Conservation (phyloP, 2,888 invertebrate genomes). For the Chorisops tibialis region DNA sequence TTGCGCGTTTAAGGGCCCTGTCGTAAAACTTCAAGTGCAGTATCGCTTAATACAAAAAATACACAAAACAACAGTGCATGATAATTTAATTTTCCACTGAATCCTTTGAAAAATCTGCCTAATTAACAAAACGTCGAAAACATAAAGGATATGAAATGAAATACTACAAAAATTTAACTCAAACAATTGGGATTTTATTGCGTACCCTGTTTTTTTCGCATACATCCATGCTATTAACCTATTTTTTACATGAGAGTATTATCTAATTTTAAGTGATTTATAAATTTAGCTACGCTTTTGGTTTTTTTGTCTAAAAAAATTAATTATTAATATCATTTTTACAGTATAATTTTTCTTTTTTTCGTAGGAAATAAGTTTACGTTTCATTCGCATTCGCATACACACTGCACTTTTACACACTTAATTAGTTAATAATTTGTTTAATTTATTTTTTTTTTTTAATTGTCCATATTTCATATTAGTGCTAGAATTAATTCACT, state of each 20-base stretch:
- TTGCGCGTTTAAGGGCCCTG: too few relatives aligned
- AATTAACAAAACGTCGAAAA: too few relatives aligned
- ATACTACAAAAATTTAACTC: slow-evolving; percentile 18
- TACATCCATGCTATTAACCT: slow-evolving; percentile 13
- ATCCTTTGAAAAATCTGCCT: too few relatives aligned
- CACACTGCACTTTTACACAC: neutral
- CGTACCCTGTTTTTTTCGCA: slow-evolving; percentile 30
- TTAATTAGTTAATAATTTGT: slow-evolving; percentile 13
- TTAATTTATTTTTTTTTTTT: slow-evolving; percentile 15
- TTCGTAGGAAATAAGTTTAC: slow-evolving; percentile 22
- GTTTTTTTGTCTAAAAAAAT: slow-evolving; percentile 5
- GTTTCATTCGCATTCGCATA: neutral
- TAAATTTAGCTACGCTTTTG: slow-evolving; percentile 20
- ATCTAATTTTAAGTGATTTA: slow-evolving; percentile 2
- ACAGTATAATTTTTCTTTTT: neutral
- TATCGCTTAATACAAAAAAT: too few relatives aligned
- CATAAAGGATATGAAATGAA: neutral
- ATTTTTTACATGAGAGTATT: slow-evolving; percentile 15
- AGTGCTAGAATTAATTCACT: neutral
- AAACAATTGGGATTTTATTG: slow-evolving; percentile 34
- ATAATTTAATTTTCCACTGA: too few relatives aligned
- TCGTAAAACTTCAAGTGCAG: too few relatives aligned
- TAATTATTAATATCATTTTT: slow-evolving; percentile 4
- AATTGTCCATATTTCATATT: neutral
- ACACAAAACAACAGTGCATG: too few relatives aligned